Percentiles rank a stretch among this genome's conserved stretches.
Evolutionary conservation across 1,140 invertebrate species (phyloP).

Genomic region (Armadillidium nasatum): DNA sequence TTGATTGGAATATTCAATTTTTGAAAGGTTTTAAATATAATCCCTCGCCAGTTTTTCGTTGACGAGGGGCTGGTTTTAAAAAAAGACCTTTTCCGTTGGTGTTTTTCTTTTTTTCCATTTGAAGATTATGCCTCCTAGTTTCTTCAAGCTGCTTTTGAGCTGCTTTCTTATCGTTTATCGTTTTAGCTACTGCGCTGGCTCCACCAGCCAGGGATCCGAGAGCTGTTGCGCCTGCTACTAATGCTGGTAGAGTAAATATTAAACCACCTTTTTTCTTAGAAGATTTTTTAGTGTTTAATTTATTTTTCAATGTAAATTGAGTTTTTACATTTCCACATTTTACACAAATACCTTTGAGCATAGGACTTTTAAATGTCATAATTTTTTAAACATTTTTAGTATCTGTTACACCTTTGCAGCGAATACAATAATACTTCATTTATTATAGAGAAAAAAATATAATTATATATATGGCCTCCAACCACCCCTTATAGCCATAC

Average conservation of each 20-base stretch:
- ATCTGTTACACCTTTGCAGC: too few species aligned
- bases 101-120: slow-evolving; percentile 7
- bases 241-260: neutral
- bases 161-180: neutral
- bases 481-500: too few species aligned
- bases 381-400: too few species aligned
- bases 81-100: neutral
- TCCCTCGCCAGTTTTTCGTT: too few species aligned
- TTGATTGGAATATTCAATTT: too few species aligned
- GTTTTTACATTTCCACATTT: neutral
- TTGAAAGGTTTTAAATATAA: too few species aligned
- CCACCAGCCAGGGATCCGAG: neutral
- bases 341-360: neutral
- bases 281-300: too few species aligned
- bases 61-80: neutral
- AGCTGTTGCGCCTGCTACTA: neutral
- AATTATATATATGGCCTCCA: too few species aligned
- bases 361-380: neutral
- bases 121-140: neutral
- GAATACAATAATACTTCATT: too few species aligned
- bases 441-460: too few species aligned
- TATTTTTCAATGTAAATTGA: neutral
- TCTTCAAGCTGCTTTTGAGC: neutral
- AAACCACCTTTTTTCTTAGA: slow-evolving; percentile 2
- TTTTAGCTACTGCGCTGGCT: neutral